Evolutionary conservation across 2,797 vertebrate genomes (phyloP).

Genomic region (Denticeps clupeoides): DNA sequence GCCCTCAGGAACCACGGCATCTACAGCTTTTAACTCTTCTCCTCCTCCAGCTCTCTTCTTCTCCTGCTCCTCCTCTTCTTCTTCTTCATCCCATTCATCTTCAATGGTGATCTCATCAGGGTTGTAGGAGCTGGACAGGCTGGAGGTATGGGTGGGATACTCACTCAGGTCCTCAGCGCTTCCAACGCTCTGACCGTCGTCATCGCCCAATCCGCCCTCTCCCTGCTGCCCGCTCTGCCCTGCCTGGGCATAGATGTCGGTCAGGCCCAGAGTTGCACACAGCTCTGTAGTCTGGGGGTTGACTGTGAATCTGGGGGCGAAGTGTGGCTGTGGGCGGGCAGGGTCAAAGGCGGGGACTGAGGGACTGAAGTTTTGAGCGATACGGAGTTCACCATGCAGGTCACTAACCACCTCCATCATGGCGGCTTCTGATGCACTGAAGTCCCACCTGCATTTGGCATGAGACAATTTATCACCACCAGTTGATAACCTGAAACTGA

Average conservation of each 20-base stretch:
- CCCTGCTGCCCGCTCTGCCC: constrained; percentile 44
- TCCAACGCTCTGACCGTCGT: constrained; percentile 58
- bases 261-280: constrained; percentile 78
- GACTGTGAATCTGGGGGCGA: constrained; percentile 59
- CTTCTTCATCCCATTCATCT: constrained; percentile 75
- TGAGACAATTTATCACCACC: too few species aligned
- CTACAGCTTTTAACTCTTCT: constrained; percentile 23
- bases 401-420: constrained; percentile 75
- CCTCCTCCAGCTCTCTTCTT: constrained; percentile 33
- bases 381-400: constrained; percentile 66
- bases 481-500: neutral
- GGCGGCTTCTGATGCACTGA: constrained; percentile 69
- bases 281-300: constrained; percentile 92
- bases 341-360: constrained; percentile 72
- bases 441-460: constrained; percentile 91
- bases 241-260: constrained; percentile 70
- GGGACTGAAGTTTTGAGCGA: constrained; percentile 79
- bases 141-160: constrained; percentile 77
- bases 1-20: constrained; percentile 28
- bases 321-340: constrained; percentile 54
- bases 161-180: constrained; percentile 79
- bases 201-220: constrained; percentile 37
- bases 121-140: constrained; percentile 72
- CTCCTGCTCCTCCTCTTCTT: constrained; percentile 51
- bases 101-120: constrained; percentile 93